These are phyloP conservation scores for Parazoanthus darwini DNA, from an alignment of 92 coral and sea anemone species.

Conservation along the genomic window DNA sequence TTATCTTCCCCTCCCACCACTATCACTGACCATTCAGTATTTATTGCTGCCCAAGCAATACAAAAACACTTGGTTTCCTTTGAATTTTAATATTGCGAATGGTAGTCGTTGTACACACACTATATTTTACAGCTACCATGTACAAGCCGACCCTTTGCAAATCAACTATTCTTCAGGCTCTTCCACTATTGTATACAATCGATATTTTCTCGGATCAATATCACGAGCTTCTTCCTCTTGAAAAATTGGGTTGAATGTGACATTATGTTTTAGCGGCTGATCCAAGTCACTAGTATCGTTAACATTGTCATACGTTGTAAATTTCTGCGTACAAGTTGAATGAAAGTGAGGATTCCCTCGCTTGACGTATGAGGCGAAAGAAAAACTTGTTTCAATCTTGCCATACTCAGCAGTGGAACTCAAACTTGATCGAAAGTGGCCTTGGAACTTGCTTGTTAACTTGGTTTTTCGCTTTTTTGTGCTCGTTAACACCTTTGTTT, in stretches of 20 bases:
- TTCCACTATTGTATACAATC: slow-evolving; percentile 78
- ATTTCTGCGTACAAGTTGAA: slow-evolving; percentile 59
- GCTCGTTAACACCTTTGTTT: slow-evolving; percentile 22
- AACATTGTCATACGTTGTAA: slow-evolving; percentile 47
- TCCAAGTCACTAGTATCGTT: slow-evolving; percentile 43
- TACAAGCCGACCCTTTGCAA: not conserved
- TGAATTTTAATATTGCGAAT: not conserved
- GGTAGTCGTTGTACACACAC: not conserved
- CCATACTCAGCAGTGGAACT: slow-evolving; percentile 21
- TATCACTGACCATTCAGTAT: not conserved
- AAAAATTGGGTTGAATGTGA: slow-evolving; percentile 78
- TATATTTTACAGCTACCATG: not conserved
- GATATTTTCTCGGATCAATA: slow-evolving; percentile 46
- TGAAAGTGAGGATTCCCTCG: slow-evolving; percentile 67
- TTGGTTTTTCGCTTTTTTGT: slow-evolving; percentile 34
- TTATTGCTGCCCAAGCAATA: not conserved
- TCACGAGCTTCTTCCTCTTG: slow-evolving; percentile 63
- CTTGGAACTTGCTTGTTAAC: slow-evolving; percentile 35
- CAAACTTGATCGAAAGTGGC: slow-evolving; percentile 23
- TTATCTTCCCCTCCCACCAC: not conserved
- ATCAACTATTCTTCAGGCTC: slow-evolving; percentile 59
- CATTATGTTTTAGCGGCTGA: slow-evolving; percentile 61
- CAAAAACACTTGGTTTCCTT: not conserved
- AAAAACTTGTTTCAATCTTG: slow-evolving; percentile 67
- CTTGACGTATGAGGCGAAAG: slow-evolving; percentile 79